Base-by-base conservation (phyloP, 2,797 vertebrate species). In the Lacerta agilis region DNA sequence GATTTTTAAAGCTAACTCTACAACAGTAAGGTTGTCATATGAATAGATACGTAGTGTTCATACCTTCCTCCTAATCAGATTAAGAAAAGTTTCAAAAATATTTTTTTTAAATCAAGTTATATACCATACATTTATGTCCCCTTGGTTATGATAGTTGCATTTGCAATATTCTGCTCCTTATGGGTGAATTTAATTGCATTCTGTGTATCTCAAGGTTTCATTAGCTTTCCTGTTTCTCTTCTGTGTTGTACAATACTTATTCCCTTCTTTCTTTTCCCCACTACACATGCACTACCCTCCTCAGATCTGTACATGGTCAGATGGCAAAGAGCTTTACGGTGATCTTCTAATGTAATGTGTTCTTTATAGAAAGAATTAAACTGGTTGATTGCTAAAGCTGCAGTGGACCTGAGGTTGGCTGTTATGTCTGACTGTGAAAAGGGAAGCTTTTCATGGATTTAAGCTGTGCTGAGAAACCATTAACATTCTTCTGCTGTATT, bases 401-500 rank as follows among this genome's bases (percentile, higher is more conserved):
- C 0, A 0, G 90, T 82, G 86, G 36, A 69, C 5, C 86, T 73
- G 43, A 85, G 69, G 73, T 69, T 91, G 85, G 1, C 82, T 91
- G 73, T 86, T 71, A 92, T 78, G 75, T 67, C 76, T 87, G 18
- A 71, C 66, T 93, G 92, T 92, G 93, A 90, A 89, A 86, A 92
- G 91, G 58, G 38, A 61, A 91, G 90, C 64, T 25, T 10, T 58
- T 27, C 6, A 2, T 85, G 86, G 82, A 88, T 93, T 91, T 90
- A 87, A 88, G 89, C 84, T 92, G 17, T 0, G 90, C 87, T 88
- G 89, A 49, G 77, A 86, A 81, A 91, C 87, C 75, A 92, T 95
- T 96, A 94, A 66, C 87, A 95, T 96, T 96, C 93, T 87, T 86
- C 89, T 90, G 86, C 90, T 66, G 55, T 67, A 61, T 85, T 94